A percentile compares a stretch with the other conserved stretches of the same genome.
These are phyloP conservation scores for Caenorhabditis angaria DNA, from an alignment of 2,888 invertebrate species.

Conservation along the genomic window DNA sequence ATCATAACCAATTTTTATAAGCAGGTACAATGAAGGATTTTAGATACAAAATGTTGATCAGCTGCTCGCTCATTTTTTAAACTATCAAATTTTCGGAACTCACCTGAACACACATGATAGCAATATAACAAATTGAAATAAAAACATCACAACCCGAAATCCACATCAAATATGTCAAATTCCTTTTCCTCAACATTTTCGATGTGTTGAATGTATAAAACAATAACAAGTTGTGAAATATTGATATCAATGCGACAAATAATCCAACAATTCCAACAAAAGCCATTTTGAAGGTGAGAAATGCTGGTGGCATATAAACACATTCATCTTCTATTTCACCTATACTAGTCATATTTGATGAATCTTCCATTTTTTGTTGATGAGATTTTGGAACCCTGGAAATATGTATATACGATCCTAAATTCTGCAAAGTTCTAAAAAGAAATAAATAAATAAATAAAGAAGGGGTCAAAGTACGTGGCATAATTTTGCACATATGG, in stretches of 20 bases:
- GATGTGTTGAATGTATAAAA: constrained; percentile 65
- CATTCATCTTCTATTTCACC: constrained; percentile 14
- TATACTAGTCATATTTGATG: background rate
- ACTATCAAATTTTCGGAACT: constrained; percentile 4
- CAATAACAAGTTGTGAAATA: constrained; percentile 63
- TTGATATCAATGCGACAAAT: constrained; percentile 59
- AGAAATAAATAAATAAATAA: background rate
- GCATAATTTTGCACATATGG: no score
- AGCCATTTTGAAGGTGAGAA: constrained; percentile 62
- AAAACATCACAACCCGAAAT: constrained; percentile 66
- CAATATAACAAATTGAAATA: constrained; percentile 64
- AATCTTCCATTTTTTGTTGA: background rate
- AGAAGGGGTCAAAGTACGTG: no score
- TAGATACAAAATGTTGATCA: no score
- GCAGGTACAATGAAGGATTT: no score
- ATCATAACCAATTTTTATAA: no score
- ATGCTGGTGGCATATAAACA: constrained; percentile 30
- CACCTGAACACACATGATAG: constrained; percentile 64
- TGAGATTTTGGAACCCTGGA: no score
- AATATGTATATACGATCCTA: no score
- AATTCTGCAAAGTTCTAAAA: no score
- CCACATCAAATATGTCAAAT: constrained; percentile 65
- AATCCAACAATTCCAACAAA: constrained; percentile 66
- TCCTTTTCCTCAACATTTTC: constrained; percentile 52
- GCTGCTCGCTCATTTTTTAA: no score